phyloP scores from a whole-genome alignment of 2,113 vertebrate genomes.

The Sander vitreus region DNA sequence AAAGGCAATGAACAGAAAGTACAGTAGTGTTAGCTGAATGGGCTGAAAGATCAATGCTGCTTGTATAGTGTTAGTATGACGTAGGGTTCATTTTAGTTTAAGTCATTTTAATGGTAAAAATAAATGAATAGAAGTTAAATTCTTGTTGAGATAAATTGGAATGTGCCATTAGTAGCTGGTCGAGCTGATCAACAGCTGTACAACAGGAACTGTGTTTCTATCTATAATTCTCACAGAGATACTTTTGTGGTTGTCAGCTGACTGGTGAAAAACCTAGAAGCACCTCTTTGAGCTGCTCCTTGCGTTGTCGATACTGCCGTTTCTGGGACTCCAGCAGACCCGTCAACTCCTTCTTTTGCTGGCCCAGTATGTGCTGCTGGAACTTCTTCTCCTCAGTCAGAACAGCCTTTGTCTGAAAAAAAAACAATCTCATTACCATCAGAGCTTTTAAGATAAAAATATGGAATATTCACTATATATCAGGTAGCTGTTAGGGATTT shows the following conservation, averaged over 20 bases:
- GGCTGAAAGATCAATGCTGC: not conserved
- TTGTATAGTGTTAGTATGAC: not conserved
- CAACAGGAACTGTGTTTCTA: not conserved
- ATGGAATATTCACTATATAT: too few species aligned
- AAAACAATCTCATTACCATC: not conserved
- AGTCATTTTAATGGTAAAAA: not conserved
- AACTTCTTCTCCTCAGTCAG: slow-evolving; percentile 92
- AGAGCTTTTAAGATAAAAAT: too few species aligned
- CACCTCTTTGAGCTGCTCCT: slow-evolving; percentile 95
- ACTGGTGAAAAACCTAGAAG: not conserved
- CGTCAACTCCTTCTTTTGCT: slow-evolving; percentile 94
- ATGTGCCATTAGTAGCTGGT: too few species aligned
- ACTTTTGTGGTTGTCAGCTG: not conserved
- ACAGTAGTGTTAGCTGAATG: rapidly evolving
- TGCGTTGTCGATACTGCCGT: slow-evolving; percentile 91
- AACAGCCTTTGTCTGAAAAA: slow-evolving; percentile 83
- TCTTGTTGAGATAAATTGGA: not conserved
- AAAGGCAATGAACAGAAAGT: not conserved
- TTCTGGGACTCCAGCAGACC: slow-evolving; percentile 90
- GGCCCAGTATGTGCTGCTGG: slow-evolving; percentile 92
- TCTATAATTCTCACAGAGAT: not conserved
- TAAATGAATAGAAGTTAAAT: not conserved
- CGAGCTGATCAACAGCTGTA: not conserved
- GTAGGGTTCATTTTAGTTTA: not conserved
- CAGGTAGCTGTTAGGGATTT: too few species aligned